Percentiles rank a stretch among this genome's conserved stretches.
Evolutionary conservation across 2,888 invertebrate species (phyloP).

Genomic region (Euspilapteryx auroguttella): DNA sequence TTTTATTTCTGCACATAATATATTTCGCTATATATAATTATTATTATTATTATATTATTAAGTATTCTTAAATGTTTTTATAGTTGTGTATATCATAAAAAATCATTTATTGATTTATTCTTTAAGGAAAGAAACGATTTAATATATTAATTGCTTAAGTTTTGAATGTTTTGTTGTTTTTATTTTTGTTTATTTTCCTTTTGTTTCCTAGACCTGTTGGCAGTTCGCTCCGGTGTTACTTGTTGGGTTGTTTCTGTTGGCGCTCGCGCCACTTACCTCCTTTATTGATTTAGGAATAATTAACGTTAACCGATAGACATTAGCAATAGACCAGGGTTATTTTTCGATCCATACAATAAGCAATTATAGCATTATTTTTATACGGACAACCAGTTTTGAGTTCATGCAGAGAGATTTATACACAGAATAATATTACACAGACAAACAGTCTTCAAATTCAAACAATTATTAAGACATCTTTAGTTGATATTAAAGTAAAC

Average conservation of each 20-base stretch:
- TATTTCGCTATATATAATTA: constrained; percentile 62
- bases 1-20: constrained; percentile 63
- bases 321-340: constrained; percentile 62
- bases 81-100: constrained; percentile 61
- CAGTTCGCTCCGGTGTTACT: constrained; percentile 24
- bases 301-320: constrained; percentile 56
- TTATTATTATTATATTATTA: constrained; percentile 61
- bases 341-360: constrained; percentile 57
- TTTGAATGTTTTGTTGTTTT: constrained; percentile 53
- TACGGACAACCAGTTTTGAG: constrained; percentile 56
- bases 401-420: constrained; percentile 48
- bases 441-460: no score
- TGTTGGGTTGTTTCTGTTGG: constrained; percentile 14
- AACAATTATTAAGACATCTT: constrained; percentile 41
- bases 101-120: constrained; percentile 61
- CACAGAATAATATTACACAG: constrained; percentile 34
- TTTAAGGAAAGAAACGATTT: constrained; percentile 57
- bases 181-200: constrained; percentile 29
- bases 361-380: constrained; percentile 56
- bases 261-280: constrained; percentile 44
- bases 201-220: constrained; percentile 30
- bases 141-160: constrained; percentile 62
- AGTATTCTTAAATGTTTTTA: constrained; percentile 59
- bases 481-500: constrained; percentile 33
- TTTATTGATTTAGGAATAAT: constrained; percentile 54